A percentile compares a stretch with the other conserved stretches of the same genome.
These are phyloP conservation scores for Galaxea fascicularis DNA, from an alignment of 92 coral and sea anemone species.

Conservation along the genomic window DNA sequence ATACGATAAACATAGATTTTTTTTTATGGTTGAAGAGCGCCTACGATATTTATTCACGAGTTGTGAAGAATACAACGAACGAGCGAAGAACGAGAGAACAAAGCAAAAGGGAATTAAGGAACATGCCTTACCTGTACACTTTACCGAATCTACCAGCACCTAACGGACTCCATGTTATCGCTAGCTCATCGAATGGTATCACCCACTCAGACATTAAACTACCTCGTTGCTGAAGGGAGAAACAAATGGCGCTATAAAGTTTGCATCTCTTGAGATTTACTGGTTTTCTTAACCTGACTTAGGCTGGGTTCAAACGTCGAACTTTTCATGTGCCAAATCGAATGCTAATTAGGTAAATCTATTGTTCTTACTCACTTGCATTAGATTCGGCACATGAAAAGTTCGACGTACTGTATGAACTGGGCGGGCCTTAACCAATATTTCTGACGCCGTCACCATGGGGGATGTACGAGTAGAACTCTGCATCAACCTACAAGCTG, in stretches of 20 bases:
- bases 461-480: too few relatives aligned
- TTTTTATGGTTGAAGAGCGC: too few relatives aligned
- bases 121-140: slow-evolving; percentile 69
- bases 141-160: slow-evolving; percentile 93
- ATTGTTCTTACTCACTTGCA: slow-evolving; percentile 24
- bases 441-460: too few relatives aligned
- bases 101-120: not conserved
- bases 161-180: slow-evolving; percentile 67
- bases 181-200: slow-evolving; percentile 85
- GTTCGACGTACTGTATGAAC: too few relatives aligned
- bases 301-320: not conserved
- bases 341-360: not conserved
- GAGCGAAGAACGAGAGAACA: not conserved
- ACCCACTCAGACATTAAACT: slow-evolving; percentile 99
- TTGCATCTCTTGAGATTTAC: too few relatives aligned
- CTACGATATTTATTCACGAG: too few relatives aligned
- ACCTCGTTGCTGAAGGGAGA: slow-evolving; percentile 70
- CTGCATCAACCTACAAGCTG: too few relatives aligned
- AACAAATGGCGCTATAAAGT: not conserved
- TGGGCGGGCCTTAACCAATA: too few relatives aligned
- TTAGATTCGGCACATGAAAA: slow-evolving; percentile 67
- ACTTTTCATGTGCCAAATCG: not conserved
- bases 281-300: too few relatives aligned
- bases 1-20: too few relatives aligned
- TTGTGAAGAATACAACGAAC: too few relatives aligned